Conservation (phyloP, 2,113 vertebrate species). For the Corvus hawaiiensis region DNA sequence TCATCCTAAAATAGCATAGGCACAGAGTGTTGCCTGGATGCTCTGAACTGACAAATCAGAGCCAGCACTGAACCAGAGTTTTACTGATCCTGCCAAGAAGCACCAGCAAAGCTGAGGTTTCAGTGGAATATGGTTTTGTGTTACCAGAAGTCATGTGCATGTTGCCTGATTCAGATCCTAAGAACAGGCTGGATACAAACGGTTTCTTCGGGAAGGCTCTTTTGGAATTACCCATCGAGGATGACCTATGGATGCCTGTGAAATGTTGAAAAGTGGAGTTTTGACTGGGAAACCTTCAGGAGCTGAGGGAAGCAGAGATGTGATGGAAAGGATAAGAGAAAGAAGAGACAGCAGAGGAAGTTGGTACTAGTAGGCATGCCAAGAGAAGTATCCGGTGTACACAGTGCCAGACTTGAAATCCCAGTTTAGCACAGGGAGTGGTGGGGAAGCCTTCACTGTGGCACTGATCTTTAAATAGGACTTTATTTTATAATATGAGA, state of each 20-base stretch:
- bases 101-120: neutral
- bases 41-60: neutral
- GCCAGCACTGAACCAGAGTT: neutral
- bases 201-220: neutral
- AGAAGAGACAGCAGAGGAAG: constrained; percentile 40
- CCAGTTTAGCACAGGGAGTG: constrained; percentile 43
- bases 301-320: neutral
- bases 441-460: constrained; percentile 43
- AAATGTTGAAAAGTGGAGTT: neutral
- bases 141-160: constrained; percentile 7
- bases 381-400: constrained; percentile 53
- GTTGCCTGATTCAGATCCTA: neutral
- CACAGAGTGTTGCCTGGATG: neutral
- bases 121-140: neutral
- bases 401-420: constrained; percentile 37
- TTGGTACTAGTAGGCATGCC: constrained; percentile 15
- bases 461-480: constrained; percentile 61
- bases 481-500: constrained; percentile 44
- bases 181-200: neutral
- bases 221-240: neutral
- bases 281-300: neutral
- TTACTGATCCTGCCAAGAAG: neutral
- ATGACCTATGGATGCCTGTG: neutral
- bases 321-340: neutral
- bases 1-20: neutral